Evolutionary conservation across 2,888 invertebrate genomes (phyloP).

Genomic region (Agonopterix arenella): DNA sequence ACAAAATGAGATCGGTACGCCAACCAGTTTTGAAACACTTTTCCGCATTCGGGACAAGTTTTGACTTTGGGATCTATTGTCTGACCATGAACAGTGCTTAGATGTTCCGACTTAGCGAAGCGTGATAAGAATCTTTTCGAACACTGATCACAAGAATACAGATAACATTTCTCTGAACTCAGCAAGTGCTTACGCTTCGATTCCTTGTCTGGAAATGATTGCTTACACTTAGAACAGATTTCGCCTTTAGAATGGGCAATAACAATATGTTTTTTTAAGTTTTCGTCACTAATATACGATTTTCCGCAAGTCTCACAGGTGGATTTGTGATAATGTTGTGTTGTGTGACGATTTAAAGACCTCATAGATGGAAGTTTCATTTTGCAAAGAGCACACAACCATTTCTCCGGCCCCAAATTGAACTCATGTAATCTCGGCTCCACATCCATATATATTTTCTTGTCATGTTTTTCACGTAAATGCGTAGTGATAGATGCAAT

Average conservation of each 20-base stretch:
- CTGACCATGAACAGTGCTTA: slow-evolving; percentile 36
- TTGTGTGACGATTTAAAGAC: slow-evolving; percentile 58
- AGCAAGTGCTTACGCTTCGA: slow-evolving; percentile 21
- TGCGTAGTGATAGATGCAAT: slow-evolving; percentile 54
- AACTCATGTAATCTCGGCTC: slow-evolving; percentile 36
- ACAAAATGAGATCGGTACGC: slow-evolving; percentile 50
- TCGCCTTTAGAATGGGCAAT: slow-evolving; percentile 13
- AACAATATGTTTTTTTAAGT: slow-evolving; percentile 22
- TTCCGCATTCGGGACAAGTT: slow-evolving; percentile 47
- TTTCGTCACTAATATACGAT: slow-evolving; percentile 21
- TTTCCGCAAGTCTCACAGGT: slow-evolving; percentile 66
- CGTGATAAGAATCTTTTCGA: slow-evolving; percentile 55
- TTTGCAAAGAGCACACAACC: slow-evolving; percentile 64
- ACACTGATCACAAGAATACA: slow-evolving; percentile 57
- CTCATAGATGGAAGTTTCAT: slow-evolving; percentile 63
- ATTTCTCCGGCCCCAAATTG: slow-evolving; percentile 60
- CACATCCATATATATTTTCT: slow-evolving; percentile 32
- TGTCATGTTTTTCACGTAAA: slow-evolving; percentile 57
- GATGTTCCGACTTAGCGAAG: slow-evolving; percentile 49
- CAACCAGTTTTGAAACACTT: slow-evolving; percentile 37
- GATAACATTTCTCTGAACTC: slow-evolving; percentile 20
- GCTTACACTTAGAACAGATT: slow-evolving; percentile 26
- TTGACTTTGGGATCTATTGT: slow-evolving; percentile 30
- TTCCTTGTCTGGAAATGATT: slow-evolving; percentile 18
- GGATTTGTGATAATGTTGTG: slow-evolving; percentile 64